These are phyloP conservation scores for Parauchenoglanis ngamensis DNA, from an alignment of 2,797 vertebrate genomes.

Conservation along the genomic window DNA sequence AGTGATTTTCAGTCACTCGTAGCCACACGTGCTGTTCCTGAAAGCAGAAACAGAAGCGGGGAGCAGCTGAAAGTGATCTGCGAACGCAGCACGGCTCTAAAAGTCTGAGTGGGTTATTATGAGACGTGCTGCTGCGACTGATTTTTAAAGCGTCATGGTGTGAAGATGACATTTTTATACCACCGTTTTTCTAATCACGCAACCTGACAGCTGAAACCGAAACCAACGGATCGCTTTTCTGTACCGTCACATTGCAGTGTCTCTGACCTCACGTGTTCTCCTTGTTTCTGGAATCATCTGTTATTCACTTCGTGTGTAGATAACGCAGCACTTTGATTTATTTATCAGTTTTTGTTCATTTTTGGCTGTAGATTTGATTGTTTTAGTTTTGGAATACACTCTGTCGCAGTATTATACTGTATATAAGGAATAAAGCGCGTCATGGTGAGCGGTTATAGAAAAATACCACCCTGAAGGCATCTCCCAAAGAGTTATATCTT, in stretches of 20 bases:
- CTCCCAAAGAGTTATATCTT: not conserved
- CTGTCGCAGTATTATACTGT: not conserved
- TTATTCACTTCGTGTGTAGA: not conserved
- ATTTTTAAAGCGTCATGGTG: slow-evolving; percentile 1
- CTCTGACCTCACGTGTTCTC: not conserved
- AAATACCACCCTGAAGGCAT: not conserved
- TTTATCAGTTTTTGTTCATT: not conserved
- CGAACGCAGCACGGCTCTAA: slow-evolving; percentile 8
- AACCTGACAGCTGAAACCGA: not conserved
- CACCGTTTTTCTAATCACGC: not conserved
- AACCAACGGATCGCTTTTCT: not conserved
- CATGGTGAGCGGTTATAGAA: not conserved
- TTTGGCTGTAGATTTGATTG: not conserved
- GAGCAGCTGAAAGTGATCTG: slow-evolving; percentile 31
- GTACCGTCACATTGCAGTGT: too few species aligned
- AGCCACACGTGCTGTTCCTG: not conserved
- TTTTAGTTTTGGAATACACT: not conserved
- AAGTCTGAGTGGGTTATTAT: not conserved
- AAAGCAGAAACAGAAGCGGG: slow-evolving; percentile 5
- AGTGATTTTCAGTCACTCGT: not conserved
- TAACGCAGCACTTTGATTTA: not conserved
- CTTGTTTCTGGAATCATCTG: not conserved
- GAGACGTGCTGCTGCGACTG: slow-evolving; percentile 16
- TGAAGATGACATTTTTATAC: not conserved
- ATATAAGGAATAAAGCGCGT: too few species aligned